Conservation (phyloP, 1,140 invertebrate genomes). For the Araneus ventricosus region DNA sequence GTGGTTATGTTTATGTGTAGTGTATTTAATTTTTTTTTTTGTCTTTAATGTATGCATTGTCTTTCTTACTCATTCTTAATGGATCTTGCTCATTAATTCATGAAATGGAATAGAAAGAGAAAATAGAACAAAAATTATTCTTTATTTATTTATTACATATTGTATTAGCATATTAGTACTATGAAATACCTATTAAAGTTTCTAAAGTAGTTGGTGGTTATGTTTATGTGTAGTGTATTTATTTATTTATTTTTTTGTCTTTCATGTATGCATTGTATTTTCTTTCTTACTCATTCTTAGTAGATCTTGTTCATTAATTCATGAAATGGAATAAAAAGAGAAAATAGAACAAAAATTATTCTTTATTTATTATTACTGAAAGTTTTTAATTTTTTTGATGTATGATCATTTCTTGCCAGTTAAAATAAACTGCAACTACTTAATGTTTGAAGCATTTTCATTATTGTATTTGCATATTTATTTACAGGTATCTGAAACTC, state of each 20-base stretch:
- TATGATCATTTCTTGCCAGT: background rate
- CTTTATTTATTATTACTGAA: background rate
- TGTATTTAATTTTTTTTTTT: no score
- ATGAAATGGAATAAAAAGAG: background rate
- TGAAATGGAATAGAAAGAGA: no score
- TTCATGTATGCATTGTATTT: background rate
- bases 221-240: no score
- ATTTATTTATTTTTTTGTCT: background rate
- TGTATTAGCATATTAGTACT: no score
- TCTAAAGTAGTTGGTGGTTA: no score
- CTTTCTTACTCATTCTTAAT: no score
- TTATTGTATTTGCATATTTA: constrained; percentile 85
- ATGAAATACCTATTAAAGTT: no score
- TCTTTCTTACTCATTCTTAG: background rate
- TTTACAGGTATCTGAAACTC: constrained; percentile 27
- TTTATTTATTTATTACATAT: no score
- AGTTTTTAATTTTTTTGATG: background rate
- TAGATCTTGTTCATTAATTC: background rate
- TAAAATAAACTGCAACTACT: background rate
- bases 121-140: no score
- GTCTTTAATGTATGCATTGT: no score
- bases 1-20: no score
- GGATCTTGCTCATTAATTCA: no score
- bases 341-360: background rate
- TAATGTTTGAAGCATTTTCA: background rate